Evolutionary conservation across 2,113 vertebrate species (phyloP), one percentile per base, ranked within the genome.

Genomic region (Nannobrachium achirus): DNA sequence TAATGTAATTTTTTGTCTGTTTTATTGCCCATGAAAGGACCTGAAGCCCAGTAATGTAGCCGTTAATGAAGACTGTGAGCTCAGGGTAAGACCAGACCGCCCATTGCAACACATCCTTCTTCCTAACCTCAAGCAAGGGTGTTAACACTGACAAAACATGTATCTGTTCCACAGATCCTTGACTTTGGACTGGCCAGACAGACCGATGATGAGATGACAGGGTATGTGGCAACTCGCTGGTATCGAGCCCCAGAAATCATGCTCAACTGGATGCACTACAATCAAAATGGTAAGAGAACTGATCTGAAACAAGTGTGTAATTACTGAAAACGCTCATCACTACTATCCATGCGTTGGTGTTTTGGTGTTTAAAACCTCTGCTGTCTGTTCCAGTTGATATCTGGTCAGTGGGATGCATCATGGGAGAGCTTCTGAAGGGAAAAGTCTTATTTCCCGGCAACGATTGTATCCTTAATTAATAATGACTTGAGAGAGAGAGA

Each of bases 201-300:
- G 88, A 96, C 97, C 0, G 96, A 98, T 0, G 97, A 99, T 51
- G 97, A 99, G 89, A 99, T 99, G 96, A 99, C 97, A 0, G 97
- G 97, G 6, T 99, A 99, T 0, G 97, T 99, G 82, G 97, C 97
- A 18, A 98, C 97, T 7, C 94, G 97, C 63, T 98, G 97, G 97
- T 99, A 99, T 81, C 92, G 96, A 72, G 97, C 97, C 1, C 97
- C 97, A 0, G 97, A 99, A 90, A 98, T 98, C 84, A 98, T 98
- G 97, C 93, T 99, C 51, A 98, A 98, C 84, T 98, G 97, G 97
- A 99, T 98, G 97, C 97, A 99, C 81, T 99, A 99, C 83, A 98
- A 97, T 86, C 96, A 98, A 84, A 98, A 97, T 78, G 97, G 97
- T 98, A 83, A 85, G 59, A 1, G 20, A 18, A 53, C 41, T 8